Conservation (phyloP, 1,140 invertebrate species). For the Phthorimaea operculella region DNA sequence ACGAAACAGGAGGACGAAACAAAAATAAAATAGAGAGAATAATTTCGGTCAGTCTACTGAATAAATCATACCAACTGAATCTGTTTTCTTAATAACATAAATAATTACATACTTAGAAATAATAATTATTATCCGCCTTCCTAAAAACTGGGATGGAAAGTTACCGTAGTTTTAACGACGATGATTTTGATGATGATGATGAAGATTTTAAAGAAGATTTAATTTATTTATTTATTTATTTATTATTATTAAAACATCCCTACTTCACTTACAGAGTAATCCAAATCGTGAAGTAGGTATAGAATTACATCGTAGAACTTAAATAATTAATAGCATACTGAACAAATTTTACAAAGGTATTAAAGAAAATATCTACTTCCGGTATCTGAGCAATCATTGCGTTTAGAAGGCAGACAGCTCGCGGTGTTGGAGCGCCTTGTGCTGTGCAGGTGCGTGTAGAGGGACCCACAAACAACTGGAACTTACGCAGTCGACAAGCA, state of each 20-base stretch:
- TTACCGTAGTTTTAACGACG: too few species aligned
- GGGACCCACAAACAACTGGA: neutral
- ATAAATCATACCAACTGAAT: too few species aligned
- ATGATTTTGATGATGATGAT: too few species aligned
- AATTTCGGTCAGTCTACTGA: too few species aligned
- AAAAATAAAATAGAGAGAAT: too few species aligned
- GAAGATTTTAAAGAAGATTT: too few species aligned
- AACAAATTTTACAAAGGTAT: neutral
- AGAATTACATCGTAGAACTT: neutral
- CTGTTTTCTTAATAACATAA: too few species aligned
- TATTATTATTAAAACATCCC: neutral
- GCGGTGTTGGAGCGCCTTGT: neutral
- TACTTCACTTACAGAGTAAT: neutral
- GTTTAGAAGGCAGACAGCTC: neutral
- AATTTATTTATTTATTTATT: slow-evolving; percentile 4
- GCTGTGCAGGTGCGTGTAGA: neutral
- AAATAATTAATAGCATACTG: neutral
- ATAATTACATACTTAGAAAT: too few species aligned
- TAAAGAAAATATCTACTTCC: neutral
- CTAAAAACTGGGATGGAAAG: too few species aligned
- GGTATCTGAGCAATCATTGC: neutral
- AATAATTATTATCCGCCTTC: too few species aligned
- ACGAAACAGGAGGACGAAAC: too few species aligned
- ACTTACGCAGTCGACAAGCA: neutral
- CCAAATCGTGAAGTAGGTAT: neutral